A percentile compares a stretch with the other conserved stretches of the same genome.
phyloP scores from a whole-genome alignment of 2,113 vertebrate species.

The Lycaon pictus region DNA sequence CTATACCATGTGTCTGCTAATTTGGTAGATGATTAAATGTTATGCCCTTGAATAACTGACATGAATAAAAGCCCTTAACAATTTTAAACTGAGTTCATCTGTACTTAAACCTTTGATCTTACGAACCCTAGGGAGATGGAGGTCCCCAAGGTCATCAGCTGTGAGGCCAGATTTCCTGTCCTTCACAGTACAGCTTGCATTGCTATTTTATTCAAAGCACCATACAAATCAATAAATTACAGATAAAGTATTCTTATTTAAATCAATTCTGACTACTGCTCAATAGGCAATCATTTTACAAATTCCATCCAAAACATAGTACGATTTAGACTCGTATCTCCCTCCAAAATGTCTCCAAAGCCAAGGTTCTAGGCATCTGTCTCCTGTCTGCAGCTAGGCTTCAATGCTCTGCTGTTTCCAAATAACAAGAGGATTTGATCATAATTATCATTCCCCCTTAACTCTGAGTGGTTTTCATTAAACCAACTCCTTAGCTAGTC shows the following conservation, averaged over 20 bases:
- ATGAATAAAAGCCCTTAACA: neutral
- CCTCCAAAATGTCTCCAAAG: neutral
- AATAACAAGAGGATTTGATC: neutral
- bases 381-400: neutral
- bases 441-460: neutral
- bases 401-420: neutral
- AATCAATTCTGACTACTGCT: neutral
- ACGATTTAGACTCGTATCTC: neutral
- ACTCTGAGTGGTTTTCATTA: slow-evolving; percentile 27
- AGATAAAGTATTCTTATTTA: neutral
- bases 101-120: neutral
- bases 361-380: neutral
- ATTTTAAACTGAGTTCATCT: neutral
- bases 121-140: neutral
- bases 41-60: neutral
- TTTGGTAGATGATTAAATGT: neutral
- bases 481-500: slow-evolving; percentile 14
- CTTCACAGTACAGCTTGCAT: neutral
- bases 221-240: neutral
- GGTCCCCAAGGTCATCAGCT: neutral
- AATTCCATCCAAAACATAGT: neutral
- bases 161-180: neutral
- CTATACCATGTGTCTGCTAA: too few relatives aligned
- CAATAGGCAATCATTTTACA: neutral
- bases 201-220: neutral